phyloP scores from a whole-genome alignment of 2,797 vertebrate species.

The Smutsia gigantea region DNA sequence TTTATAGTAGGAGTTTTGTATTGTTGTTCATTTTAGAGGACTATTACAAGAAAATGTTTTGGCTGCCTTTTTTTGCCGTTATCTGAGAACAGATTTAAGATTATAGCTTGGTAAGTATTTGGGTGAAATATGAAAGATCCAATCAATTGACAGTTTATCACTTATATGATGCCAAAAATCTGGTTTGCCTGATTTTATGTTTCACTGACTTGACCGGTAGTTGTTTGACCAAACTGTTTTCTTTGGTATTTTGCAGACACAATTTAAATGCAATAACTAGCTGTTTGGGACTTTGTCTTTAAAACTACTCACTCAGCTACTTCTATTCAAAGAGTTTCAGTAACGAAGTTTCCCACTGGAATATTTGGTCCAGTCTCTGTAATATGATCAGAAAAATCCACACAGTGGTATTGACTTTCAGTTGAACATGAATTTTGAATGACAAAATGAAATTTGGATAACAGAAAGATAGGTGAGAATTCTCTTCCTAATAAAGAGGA shows the following conservation, averaged over 20 bases:
- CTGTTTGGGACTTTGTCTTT: not conserved
- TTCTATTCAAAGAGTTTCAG: conserved; percentile 9
- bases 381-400: not conserved
- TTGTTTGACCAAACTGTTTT: not conserved
- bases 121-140: not conserved
- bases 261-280: not conserved
- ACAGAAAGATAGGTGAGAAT: conserved; percentile 4
- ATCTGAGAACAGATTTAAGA: not conserved
- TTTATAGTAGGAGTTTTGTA: no score
- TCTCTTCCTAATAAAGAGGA: not conserved
- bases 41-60: not conserved
- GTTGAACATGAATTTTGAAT: not conserved
- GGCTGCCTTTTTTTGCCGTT: not conserved
- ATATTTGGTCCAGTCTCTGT: not conserved
- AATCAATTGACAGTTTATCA: not conserved
- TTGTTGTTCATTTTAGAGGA: not conserved
- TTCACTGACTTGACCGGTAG: not conserved
- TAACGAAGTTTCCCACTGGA: not conserved
- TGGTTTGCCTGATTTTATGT: not conserved
- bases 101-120: not conserved
- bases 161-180: not conserved
- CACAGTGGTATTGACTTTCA: not conserved
- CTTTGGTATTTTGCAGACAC: not conserved
- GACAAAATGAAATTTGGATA: conserved; percentile 36
- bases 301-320: not conserved